These are phyloP conservation scores for Grantiella picta DNA, from an alignment of 2,113 vertebrate species.

Conservation along the genomic window DNA sequence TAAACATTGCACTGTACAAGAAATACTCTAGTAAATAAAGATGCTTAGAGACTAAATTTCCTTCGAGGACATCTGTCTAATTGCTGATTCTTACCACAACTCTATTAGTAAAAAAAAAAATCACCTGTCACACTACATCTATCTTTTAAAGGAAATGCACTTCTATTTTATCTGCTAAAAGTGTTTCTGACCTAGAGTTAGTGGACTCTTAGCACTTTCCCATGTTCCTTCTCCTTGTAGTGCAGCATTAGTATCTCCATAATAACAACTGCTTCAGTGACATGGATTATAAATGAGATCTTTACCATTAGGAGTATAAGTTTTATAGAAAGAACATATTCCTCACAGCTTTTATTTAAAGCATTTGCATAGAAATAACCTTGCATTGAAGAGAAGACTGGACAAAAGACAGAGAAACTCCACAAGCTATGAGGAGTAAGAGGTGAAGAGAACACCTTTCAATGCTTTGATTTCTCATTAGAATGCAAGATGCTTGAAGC, in stretches of 20 bases:
- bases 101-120: not conserved
- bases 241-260: not conserved
- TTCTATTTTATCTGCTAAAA: not conserved
- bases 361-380: not conserved
- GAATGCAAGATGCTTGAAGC: not conserved
- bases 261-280: not conserved
- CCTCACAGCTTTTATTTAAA: not conserved
- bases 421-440: not conserved
- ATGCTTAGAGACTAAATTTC: not conserved
- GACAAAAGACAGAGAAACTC: not conserved
- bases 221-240: not conserved
- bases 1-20: not conserved
- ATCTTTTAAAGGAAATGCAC: not conserved
- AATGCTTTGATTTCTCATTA: constrained; percentile 36
- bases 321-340: not conserved
- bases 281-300: not conserved
- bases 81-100: not conserved
- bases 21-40: not conserved
- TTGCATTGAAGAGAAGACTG: not conserved
- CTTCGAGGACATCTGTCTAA: not conserved
- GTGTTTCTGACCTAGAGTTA: not conserved
- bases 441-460: not conserved
- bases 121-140: not conserved
- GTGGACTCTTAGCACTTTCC: not conserved
- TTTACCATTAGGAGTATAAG: not conserved